phyloP scores from a whole-genome alignment of 1,140 invertebrate genomes.

The Drosophila sp. region DNA sequence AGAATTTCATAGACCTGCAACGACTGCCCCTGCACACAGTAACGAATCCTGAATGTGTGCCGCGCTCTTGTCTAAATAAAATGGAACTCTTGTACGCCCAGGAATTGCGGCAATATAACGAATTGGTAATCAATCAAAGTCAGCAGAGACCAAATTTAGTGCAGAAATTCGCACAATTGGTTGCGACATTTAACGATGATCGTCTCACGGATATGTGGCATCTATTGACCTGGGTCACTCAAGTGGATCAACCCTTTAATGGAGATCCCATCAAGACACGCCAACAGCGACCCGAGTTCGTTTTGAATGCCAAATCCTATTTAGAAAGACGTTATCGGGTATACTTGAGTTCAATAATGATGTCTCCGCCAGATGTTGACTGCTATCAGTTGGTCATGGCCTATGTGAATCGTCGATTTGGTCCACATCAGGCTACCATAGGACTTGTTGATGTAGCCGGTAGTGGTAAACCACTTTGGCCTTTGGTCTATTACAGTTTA shows the following conservation, averaged over 20 bases:
- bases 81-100: conserved; percentile 92
- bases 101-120: conserved; percentile 93
- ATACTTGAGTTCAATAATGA: conserved; percentile 93
- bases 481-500: conserved; percentile 95
- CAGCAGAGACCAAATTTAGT: conserved; percentile 88
- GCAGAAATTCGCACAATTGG: conserved; percentile 89
- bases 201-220: conserved; percentile 95
- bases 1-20: conserved; percentile 91
- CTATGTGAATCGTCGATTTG: conserved; percentile 89
- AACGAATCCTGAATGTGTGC: conserved; percentile 84
- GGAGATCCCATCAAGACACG: conserved; percentile 89
- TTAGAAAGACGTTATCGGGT: conserved; percentile 92
- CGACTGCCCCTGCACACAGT: conserved; percentile 87
- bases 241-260: conserved; percentile 83
- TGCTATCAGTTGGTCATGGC: conserved; percentile 92
- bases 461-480: conserved; percentile 88
- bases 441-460: conserved; percentile 92
- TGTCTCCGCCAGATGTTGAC: conserved; percentile 91
- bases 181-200: conserved; percentile 91
- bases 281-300: conserved; percentile 87
- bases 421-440: conserved; percentile 81
- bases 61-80: conserved; percentile 78
- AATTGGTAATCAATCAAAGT: conserved; percentile 89
- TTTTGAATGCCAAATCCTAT: conserved; percentile 91
- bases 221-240: conserved; percentile 85